These are phyloP conservation scores for Pseudochaenichthys georgianus DNA, from an alignment of 2,797 vertebrate genomes.

Conservation along the genomic window DNA sequence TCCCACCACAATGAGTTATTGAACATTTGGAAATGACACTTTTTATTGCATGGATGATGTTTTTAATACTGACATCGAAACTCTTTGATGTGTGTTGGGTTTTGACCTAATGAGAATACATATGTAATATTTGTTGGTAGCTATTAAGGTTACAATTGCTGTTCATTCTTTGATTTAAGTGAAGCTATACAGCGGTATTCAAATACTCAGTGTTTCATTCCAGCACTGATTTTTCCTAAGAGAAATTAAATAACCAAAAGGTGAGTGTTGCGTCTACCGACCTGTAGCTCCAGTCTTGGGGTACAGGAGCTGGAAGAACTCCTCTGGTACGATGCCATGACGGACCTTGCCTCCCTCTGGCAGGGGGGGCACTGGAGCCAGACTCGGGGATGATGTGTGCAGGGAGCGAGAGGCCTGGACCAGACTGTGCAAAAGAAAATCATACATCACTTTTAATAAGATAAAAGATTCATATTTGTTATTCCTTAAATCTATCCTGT, in stretches of 20 bases:
- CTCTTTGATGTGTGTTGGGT: neutral
- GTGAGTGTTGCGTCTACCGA: constrained; percentile 56
- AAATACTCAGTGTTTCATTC: neutral
- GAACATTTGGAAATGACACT: neutral
- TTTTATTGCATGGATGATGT: neutral
- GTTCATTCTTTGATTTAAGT: neutral
- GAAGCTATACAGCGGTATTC: neutral
- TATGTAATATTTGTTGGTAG: neutral
- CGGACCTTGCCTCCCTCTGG: constrained; percentile 96
- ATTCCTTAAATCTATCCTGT: neutral
- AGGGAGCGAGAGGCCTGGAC: constrained; percentile 88
- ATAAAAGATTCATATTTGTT: neutral
- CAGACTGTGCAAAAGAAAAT: constrained; percentile 46
- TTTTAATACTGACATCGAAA: neutral
- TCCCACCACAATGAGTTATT: neutral
- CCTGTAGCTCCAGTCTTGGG: constrained; percentile 99
- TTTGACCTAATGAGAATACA: neutral
- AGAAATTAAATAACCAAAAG: neutral
- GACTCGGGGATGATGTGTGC: constrained; percentile 87
- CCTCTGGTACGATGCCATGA: constrained; percentile 93
- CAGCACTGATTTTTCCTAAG: neutral
- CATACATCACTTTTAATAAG: neutral
- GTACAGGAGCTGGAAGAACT: constrained; percentile 95
- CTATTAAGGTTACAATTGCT: neutral
- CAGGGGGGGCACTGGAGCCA: constrained; percentile 91